phyloP scores from a whole-genome alignment of 2,888 invertebrate species.

The Drosophila paracracens region DNA sequence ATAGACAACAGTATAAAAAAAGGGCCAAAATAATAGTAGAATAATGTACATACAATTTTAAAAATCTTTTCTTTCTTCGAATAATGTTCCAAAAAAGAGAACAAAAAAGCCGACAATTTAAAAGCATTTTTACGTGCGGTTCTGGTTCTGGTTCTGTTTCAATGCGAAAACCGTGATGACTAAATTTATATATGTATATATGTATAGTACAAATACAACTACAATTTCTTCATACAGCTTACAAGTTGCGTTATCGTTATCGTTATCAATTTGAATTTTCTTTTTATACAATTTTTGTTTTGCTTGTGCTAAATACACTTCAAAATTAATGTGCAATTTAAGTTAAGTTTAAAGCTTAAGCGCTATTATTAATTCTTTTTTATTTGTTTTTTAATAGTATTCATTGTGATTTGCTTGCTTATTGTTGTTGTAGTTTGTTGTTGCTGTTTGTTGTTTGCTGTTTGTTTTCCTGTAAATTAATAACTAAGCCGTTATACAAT shows the following conservation, averaged over 20 bases:
- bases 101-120: conserved; percentile 66
- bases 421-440: conserved; percentile 30
- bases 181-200: conserved; percentile 55
- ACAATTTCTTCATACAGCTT: conserved; percentile 52
- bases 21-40: conserved; percentile 43
- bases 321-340: conserved; percentile 79
- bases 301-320: conserved; percentile 73
- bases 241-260: conserved; percentile 34
- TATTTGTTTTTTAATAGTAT: conserved; percentile 24
- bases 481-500: conserved; percentile 67
- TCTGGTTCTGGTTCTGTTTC: conserved; percentile 39
- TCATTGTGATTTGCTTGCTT: conserved; percentile 45
- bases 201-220: conserved; percentile 65
- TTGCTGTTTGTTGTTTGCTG: conserved; percentile 28
- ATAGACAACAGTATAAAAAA: conserved; percentile 73
- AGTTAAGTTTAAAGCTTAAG: conserved; percentile 60
- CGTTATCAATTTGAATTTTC: conserved; percentile 28
- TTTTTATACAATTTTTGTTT: conserved; percentile 67
- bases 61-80: conserved; percentile 44
- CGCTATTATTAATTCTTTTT: conserved; percentile 39
- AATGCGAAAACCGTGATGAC: conserved; percentile 59
- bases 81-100: conserved; percentile 13
- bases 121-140: conserved; percentile 63
- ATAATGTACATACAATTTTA: conserved; percentile 76
- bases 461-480: conserved; percentile 62